Evolutionary conservation across 2,888 invertebrate species (phyloP).

Genomic region (Tipula helvola): DNA sequence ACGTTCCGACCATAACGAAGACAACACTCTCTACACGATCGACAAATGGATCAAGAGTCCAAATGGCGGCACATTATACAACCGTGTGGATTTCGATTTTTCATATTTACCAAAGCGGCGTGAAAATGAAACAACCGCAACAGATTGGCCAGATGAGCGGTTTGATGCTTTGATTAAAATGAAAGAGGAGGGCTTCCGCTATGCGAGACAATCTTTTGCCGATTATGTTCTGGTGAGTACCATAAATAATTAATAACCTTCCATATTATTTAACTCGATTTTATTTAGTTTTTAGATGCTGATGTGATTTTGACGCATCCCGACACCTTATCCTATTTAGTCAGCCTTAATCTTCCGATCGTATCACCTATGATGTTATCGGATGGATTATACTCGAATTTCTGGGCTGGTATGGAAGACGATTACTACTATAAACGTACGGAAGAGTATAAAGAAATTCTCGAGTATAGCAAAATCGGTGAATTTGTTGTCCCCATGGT

Average conservation of each 20-base stretch:
- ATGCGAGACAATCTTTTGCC: constrained; percentile 69
- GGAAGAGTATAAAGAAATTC: constrained; percentile 70
- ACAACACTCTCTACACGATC: constrained; percentile 60
- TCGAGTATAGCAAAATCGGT: constrained; percentile 53
- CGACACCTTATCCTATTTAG: constrained; percentile 47
- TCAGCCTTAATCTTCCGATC: constrained; percentile 48
- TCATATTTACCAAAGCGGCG: constrained; percentile 30
- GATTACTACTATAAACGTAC: constrained; percentile 75
- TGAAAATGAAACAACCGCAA: constrained; percentile 47
- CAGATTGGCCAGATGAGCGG: constrained; percentile 64
- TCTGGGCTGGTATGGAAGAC: constrained; percentile 85
- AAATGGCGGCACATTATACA: constrained; percentile 44
- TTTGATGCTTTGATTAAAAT: constrained; percentile 67
- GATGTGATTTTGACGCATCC: constrained; percentile 69
- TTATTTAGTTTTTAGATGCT: constrained; percentile 65
- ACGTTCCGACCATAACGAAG: constrained; percentile 74
- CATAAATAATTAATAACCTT: not conserved
- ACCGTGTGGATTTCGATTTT: constrained; percentile 43
- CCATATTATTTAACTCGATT: constrained; percentile 11
- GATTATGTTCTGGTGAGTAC: constrained; percentile 74
- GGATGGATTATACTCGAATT: constrained; percentile 84
- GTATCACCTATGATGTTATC: constrained; percentile 79
- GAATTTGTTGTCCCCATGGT: constrained; percentile 84
- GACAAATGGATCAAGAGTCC: constrained; percentile 55
- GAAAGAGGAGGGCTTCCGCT: constrained; percentile 60